Evolutionary conservation across 2,888 invertebrate species (phyloP), one percentile per base, ranked within the genome.

Genomic region (Drosophila kambysellisi): DNA sequence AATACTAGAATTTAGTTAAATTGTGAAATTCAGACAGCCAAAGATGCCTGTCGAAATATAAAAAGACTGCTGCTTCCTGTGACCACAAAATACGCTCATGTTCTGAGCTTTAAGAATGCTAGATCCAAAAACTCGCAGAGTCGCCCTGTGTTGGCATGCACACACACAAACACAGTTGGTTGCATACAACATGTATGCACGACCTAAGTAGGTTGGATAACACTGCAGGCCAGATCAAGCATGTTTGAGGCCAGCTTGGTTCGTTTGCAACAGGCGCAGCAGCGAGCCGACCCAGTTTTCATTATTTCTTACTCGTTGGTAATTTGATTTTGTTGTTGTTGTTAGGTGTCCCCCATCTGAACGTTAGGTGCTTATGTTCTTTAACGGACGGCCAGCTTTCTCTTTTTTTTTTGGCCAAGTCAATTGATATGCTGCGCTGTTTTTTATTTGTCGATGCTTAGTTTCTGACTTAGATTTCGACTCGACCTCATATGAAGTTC

Each of bases 221-320:
- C 50, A 58, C 30, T 62, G 69, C 66, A 60, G 39, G 17, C 50
- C 29, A 53, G 43, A 37, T 65, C 72, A 30, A 68, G 63, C 76
- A 74, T 69, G 80, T 61, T 79, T 50, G 59, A 67, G 50, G 0
- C 71, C 43, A 64, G 35, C 61, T n/a, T 1, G 2, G 57, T 60
- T 72, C 17, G 66, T 9, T 59, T 67, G 32, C 37, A 66, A 64
- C 68, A 35, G 52, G 51, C 77, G 64, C 68, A 74, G 39, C 62
- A 69, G 46, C 50, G 46, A 17, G 64, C 59, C 89, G 89, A 90
- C 90, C 89, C 83, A 90, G 85, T 90, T 89, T 89, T 83, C 72
- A 81, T 83, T 83, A 74, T 83, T 87, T 83, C 74, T 75, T 78
- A 74, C 69, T 74, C 76, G 71, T 60, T 57, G 12, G 59, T 71